Conservation (phyloP, 1,140 invertebrate genomes). For the Brachionus rubens region DNA sequence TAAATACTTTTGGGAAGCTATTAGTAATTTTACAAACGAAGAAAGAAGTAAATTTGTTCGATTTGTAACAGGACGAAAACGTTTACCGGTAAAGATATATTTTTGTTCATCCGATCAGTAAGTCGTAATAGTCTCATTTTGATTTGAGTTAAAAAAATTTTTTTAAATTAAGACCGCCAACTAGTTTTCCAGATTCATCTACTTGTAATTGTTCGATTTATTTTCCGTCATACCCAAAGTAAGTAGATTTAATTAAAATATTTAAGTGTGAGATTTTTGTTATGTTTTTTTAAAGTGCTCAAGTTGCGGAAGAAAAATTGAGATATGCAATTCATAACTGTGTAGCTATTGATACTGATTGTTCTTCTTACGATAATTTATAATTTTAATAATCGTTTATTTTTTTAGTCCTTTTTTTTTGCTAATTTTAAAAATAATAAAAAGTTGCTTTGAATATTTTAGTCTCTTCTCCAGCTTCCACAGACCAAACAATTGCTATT, state of each 20-base stretch:
- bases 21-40: slow-evolving; percentile 58
- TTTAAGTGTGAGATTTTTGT: no score
- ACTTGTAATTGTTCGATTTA: slow-evolving; percentile 59
- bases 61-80: slow-evolving; percentile 58
- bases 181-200: slow-evolving; percentile 58
- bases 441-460: no score
- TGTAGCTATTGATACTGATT: slow-evolving; percentile 59
- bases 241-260: slow-evolving; percentile 38
- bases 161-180: slow-evolving; percentile 50
- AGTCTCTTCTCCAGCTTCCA: no score
- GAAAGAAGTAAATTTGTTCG: slow-evolving; percentile 58
- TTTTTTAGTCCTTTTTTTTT: neutral
- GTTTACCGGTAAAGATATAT: slow-evolving; percentile 56
- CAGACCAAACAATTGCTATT: no score
- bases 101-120: slow-evolving; percentile 56
- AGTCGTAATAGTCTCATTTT: slow-evolving; percentile 31
- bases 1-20: slow-evolving; percentile 58
- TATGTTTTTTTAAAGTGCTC: slow-evolving; percentile 52
- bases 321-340: slow-evolving; percentile 60
- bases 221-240: slow-evolving; percentile 58
- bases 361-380: slow-evolving; percentile 33
- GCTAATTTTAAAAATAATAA: neutral
- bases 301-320: slow-evolving; percentile 59
- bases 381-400: neutral
- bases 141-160: neutral